A percentile compares a stretch with the other conserved stretches of the same genome.
These are phyloP conservation scores for Erannis defoliaria DNA, from an alignment of 2,888 invertebrate genomes.

Conservation along the genomic window DNA sequence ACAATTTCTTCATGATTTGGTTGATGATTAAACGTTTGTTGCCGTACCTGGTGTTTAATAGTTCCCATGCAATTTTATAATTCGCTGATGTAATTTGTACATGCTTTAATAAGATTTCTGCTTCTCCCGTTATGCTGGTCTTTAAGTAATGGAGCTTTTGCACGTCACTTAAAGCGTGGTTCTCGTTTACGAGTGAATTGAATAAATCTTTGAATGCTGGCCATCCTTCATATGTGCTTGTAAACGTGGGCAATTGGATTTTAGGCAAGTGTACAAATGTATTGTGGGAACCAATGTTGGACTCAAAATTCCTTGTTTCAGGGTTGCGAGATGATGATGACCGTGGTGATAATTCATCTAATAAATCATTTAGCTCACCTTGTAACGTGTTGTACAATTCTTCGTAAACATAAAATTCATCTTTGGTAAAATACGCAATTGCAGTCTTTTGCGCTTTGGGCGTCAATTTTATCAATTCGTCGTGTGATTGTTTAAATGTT, in stretches of 20 bases:
- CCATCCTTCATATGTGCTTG: neutral
- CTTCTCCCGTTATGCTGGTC: neutral
- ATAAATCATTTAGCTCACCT: neutral
- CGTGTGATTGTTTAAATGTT: neutral
- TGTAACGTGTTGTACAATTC: neutral
- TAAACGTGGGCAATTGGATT: neutral
- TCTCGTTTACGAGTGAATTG: neutral
- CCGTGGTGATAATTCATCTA: neutral
- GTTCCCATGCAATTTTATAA: neutral
- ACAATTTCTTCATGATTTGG: neutral
- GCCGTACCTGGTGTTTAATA: slow-evolving; percentile 6
- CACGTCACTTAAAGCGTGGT: neutral
- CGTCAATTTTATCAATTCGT: neutral
- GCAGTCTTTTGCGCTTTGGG: neutral
- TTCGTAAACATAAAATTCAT: neutral
- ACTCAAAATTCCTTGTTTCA: too few relatives aligned
- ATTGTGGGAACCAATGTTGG: neutral
- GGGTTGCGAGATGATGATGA: neutral
- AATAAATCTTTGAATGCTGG: neutral
- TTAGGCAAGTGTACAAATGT: neutral
- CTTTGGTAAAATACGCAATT: neutral
- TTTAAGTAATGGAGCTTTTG: neutral
- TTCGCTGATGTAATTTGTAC: neutral
- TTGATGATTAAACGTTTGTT: slow-evolving; percentile 73
- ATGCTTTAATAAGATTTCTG: neutral